Conservation (phyloP, 1,140 invertebrate species). For the Magallana angulata region DNA sequence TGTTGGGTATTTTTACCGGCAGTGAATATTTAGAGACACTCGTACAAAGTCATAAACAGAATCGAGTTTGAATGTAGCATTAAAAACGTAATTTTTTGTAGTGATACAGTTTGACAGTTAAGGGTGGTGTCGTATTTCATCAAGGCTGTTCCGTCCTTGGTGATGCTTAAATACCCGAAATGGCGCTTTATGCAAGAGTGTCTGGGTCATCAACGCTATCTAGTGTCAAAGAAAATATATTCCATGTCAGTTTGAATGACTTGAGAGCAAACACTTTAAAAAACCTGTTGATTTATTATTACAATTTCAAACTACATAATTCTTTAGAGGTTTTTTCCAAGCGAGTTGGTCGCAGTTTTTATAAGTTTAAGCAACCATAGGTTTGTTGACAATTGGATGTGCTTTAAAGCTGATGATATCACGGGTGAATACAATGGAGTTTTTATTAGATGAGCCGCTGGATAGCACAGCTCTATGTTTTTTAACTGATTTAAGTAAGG, state of each 20-base stretch:
- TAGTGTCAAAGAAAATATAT: not conserved
- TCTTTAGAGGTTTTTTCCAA: not conserved
- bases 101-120: not conserved
- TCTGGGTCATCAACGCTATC: not conserved
- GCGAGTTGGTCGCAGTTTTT: too few relatives aligned
- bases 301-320: not conserved
- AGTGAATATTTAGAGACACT: too few relatives aligned
- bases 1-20: too few relatives aligned
- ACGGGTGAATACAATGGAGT: not conserved
- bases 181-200: not conserved
- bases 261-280: not conserved
- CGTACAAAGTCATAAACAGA: too few relatives aligned
- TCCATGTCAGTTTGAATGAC: not conserved
- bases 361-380: not conserved
- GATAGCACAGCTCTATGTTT: not conserved
- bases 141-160: not conserved
- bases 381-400: constrained; percentile 16
- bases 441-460: not conserved
- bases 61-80: too few relatives aligned
- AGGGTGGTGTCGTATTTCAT: not conserved
- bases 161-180: not conserved
- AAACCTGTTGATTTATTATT: not conserved
- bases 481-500: constrained; percentile 13
- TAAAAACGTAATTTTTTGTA: too few relatives aligned
- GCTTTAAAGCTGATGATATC: constrained; percentile 30